Percentiles rank a stretch among this genome's conserved stretches.
These are phyloP conservation scores for Euborellia annulipes DNA, from an alignment of 1,140 invertebrate genomes.

Conservation along the genomic window DNA sequence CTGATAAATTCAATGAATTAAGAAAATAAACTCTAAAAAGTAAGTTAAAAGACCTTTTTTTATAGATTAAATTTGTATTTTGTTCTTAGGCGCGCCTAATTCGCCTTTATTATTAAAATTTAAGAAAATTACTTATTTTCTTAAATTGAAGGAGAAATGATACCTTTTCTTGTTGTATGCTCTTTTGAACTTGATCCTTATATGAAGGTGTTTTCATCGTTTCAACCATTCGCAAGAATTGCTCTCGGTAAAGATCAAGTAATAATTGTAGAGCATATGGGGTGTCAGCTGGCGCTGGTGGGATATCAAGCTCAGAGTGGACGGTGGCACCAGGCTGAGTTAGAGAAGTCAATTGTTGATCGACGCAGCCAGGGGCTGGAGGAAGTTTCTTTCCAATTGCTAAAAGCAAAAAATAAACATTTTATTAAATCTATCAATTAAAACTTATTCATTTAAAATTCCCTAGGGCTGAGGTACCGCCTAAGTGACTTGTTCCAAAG, in stretches of 20 bases:
- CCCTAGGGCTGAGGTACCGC: too few species aligned
- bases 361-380: constrained; percentile 74
- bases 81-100: too few species aligned
- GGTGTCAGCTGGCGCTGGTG: constrained; percentile 53
- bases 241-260: constrained; percentile 64
- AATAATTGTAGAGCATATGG: constrained; percentile 75
- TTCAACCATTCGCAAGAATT: constrained; percentile 66
- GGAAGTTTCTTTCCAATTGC: constrained; percentile 49
- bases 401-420: too few species aligned
- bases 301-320: constrained; percentile 68
- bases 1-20: too few species aligned
- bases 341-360: constrained; percentile 68
- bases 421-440: too few species aligned
- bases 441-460: too few species aligned
- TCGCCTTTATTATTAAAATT: too few species aligned
- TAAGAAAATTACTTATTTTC: too few species aligned
- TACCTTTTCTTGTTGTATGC: constrained; percentile 66
- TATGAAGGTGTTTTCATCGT: constrained; percentile 66
- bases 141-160: not conserved
- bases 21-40: too few species aligned
- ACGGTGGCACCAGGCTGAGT: constrained; percentile 39
- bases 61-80: too few species aligned
- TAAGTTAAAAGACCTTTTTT: too few species aligned
- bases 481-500: too few species aligned
- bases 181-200: constrained; percentile 47